Percentiles rank a stretch among this genome's conserved stretches.
Conservation (phyloP, 2,113 vertebrate genomes). For the Desmodus rotundus region DNA sequence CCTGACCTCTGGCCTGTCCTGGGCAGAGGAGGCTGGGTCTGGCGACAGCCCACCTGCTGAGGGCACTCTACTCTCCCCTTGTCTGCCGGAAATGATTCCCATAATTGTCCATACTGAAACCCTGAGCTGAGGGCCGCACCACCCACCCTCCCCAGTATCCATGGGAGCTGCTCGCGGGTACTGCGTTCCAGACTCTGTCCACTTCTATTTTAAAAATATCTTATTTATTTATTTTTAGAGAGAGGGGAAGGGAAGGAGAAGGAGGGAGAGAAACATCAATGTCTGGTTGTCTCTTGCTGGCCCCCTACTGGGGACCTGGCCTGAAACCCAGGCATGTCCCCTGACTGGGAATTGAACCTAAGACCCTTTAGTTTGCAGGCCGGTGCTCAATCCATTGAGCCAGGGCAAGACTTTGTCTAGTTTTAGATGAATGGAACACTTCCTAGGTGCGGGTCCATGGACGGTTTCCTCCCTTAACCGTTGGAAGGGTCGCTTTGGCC, state of each 20-base stretch:
- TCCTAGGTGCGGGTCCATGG: accelerated
- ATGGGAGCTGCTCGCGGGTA: background rate
- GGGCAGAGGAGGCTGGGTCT: background rate
- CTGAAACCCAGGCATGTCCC: too few species aligned
- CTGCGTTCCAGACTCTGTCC: background rate
- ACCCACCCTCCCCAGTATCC: accelerated
- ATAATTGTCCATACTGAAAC: background rate
- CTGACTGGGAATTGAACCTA: too few species aligned
- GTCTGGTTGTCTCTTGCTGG: too few species aligned
- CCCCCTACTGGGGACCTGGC: too few species aligned
- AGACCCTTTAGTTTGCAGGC: too few species aligned
- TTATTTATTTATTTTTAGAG: too few species aligned
- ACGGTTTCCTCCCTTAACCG: background rate
- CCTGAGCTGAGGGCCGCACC: accelerated
- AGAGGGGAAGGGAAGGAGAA: too few species aligned
- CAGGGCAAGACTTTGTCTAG: too few species aligned
- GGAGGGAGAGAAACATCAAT: too few species aligned
- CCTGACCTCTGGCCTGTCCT: too few species aligned
- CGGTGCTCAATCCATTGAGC: too few species aligned
- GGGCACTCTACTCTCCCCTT: accelerated
- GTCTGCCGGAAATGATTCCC: background rate
- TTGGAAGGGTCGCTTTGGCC: accelerated
- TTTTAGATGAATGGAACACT: accelerated
- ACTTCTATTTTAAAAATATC: background rate
- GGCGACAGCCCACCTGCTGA: accelerated